Evolutionary conservation across 2,113 vertebrate genomes (phyloP).

Genomic region (Nematolebias whitei): DNA sequence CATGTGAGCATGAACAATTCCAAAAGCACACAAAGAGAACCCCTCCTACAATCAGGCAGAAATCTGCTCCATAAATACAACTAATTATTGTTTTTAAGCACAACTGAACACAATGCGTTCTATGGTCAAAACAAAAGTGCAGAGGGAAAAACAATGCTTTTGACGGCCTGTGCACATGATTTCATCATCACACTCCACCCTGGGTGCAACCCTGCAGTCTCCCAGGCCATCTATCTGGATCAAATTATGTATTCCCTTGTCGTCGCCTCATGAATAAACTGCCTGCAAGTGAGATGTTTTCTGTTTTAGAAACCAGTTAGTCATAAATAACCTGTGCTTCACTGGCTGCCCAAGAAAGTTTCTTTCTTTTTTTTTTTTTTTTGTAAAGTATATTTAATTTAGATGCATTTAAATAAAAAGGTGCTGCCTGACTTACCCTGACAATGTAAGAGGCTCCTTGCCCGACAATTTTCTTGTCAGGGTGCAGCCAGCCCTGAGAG

Average conservation of each 20-base stretch:
- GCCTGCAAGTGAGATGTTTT: slow-evolving; percentile 46
- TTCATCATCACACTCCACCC: slow-evolving; percentile 43
- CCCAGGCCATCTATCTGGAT: slow-evolving; percentile 66
- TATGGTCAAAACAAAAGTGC: background rate
- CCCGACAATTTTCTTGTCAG: slow-evolving; percentile 89
- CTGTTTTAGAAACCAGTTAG: slow-evolving; percentile 31
- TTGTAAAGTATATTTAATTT: background rate
- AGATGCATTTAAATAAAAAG: background rate
- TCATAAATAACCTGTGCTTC: slow-evolving; percentile 13
- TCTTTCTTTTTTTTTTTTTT: background rate
- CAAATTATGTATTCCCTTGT: slow-evolving; percentile 71
- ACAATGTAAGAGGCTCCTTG: slow-evolving; percentile 93
- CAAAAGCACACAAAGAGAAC: slow-evolving; percentile 43
- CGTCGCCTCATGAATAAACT: slow-evolving; percentile 57
- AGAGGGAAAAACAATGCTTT: slow-evolving; percentile 5
- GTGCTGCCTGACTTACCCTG: slow-evolving; percentile 84
- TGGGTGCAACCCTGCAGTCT: slow-evolving; percentile 46
- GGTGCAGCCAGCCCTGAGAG: slow-evolving; percentile 94
- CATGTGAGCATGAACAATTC: slow-evolving; percentile 51
- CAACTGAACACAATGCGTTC: background rate
- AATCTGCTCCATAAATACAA: background rate
- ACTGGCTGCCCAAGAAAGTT: background rate
- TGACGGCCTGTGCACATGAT: slow-evolving; percentile 20
- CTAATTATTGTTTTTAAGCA: slow-evolving; percentile 8
- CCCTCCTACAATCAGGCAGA: slow-evolving; percentile 36